Evolutionary conservation across 2,113 vertebrate species (phyloP).

Genomic region (Opisthocomus hoazin): DNA sequence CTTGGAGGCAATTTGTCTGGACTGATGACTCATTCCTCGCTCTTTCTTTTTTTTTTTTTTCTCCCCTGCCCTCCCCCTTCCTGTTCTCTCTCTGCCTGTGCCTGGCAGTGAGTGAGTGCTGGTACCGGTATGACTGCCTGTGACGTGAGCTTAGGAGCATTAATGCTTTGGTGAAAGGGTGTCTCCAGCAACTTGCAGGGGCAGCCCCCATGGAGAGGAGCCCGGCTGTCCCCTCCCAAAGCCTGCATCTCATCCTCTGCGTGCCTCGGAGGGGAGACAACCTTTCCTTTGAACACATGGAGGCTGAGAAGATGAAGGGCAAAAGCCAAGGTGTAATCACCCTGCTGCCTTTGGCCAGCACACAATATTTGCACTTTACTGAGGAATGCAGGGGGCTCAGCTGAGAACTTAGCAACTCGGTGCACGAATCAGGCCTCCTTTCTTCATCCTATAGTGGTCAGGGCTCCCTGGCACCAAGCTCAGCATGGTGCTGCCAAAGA

Average conservation of each 20-base stretch:
- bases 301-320: neutral
- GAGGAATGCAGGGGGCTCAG: neutral
- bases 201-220: accelerated
- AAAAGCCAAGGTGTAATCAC: neutral
- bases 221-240: neutral
- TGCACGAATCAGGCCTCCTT: neutral
- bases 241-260: neutral
- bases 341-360: neutral
- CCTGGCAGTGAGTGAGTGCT: neutral
- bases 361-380: neutral
- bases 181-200: neutral
- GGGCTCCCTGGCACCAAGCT: neutral
- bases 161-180: neutral
- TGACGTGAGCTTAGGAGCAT: neutral
- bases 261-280: neutral
- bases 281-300: neutral
- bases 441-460: neutral
- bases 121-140: neutral
- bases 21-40: slow-evolving; percentile 57
- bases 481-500: neutral
- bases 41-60: neutral
- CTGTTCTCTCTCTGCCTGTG: neutral
- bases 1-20: slow-evolving; percentile 58
- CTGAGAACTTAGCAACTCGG: neutral
- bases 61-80: neutral